Conservation (phyloP, 2,888 invertebrate genomes). For the Nomada ruficornis region DNA sequence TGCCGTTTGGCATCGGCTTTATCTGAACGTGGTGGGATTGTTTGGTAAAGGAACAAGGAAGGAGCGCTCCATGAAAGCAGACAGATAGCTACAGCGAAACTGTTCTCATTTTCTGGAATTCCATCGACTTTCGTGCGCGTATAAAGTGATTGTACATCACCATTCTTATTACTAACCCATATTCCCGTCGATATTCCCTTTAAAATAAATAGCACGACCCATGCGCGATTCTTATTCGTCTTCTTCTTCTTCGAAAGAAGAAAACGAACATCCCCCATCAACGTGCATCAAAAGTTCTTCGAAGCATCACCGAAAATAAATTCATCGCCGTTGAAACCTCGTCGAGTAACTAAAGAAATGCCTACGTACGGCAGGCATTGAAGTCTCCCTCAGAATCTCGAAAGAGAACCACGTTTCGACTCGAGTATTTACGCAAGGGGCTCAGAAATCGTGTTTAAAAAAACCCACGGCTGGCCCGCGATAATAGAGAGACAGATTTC, state of each 20-base stretch:
- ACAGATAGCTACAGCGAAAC: conserved; percentile 59
- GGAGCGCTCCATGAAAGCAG: conserved; percentile 64
- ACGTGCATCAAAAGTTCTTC: too few species aligned
- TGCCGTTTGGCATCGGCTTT: conserved; percentile 53
- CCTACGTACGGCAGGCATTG: conserved; percentile 18
- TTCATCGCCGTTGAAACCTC: background rate
- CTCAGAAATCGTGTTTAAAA: too few species aligned
- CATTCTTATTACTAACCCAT: background rate
- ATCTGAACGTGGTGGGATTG: conserved; percentile 63
- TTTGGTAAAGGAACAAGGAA: conserved; percentile 61
- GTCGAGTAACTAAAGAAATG: background rate
- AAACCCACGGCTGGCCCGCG: too few species aligned
- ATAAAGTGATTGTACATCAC: background rate
- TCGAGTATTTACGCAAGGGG: too few species aligned
- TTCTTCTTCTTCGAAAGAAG: too few species aligned
- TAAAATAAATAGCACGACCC: background rate
- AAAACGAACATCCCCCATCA: too few species aligned
- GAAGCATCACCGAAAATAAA: background rate
- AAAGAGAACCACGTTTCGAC: conserved; percentile 1
- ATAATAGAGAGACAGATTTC: background rate
- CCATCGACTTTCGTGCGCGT: conserved; percentile 19
- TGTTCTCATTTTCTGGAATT: conserved; percentile 73
- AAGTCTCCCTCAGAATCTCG: conserved; percentile 28
- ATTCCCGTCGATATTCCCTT: background rate
- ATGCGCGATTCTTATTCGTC: too few species aligned